Conservation (phyloP, 1,140 invertebrate genomes). For the Chlorops oryzae region DNA sequence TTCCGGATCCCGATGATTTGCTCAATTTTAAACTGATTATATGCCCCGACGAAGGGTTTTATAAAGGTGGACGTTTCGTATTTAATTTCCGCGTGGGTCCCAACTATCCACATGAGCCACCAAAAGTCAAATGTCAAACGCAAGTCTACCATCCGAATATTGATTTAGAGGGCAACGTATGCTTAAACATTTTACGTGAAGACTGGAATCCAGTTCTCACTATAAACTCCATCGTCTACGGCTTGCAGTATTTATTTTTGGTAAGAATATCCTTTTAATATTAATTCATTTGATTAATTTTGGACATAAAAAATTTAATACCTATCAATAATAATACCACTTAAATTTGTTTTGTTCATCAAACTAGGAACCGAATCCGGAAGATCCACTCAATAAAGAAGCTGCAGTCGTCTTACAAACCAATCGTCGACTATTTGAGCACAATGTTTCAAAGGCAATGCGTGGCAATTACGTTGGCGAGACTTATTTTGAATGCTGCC, state of each 20-base stretch:
- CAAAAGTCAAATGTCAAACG: slow-evolving; percentile 92
- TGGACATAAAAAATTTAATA: slow-evolving; percentile 2
- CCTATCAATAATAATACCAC: neutral
- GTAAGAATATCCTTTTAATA: slow-evolving; percentile 53
- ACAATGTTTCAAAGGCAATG: slow-evolving; percentile 95
- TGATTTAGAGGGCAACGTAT: slow-evolving; percentile 91
- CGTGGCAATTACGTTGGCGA: slow-evolving; percentile 88
- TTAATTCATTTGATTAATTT: neutral
- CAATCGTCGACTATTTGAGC: slow-evolving; percentile 89
- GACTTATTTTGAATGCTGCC: slow-evolving; percentile 90
- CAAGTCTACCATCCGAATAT: slow-evolving; percentile 94
- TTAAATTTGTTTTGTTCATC: slow-evolving; percentile 29
- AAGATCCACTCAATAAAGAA: slow-evolving; percentile 98
- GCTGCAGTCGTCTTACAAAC: slow-evolving; percentile 96
- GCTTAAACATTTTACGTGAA: slow-evolving; percentile 90
- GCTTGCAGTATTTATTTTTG: slow-evolving; percentile 94
- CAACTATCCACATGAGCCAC: slow-evolving; percentile 94
- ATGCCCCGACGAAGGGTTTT: slow-evolving; percentile 96
- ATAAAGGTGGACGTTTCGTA: slow-evolving; percentile 85
- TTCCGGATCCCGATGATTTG: slow-evolving; percentile 93
- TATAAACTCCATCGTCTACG: slow-evolving; percentile 97
- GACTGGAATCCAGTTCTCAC: slow-evolving; percentile 99
- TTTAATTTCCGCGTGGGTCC: slow-evolving; percentile 96
- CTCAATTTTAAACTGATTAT: slow-evolving; percentile 94
- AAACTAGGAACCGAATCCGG: slow-evolving; percentile 96